Evolutionary conservation across 2,797 vertebrate species (phyloP).

Genomic region (Artibeus lituratus): DNA sequence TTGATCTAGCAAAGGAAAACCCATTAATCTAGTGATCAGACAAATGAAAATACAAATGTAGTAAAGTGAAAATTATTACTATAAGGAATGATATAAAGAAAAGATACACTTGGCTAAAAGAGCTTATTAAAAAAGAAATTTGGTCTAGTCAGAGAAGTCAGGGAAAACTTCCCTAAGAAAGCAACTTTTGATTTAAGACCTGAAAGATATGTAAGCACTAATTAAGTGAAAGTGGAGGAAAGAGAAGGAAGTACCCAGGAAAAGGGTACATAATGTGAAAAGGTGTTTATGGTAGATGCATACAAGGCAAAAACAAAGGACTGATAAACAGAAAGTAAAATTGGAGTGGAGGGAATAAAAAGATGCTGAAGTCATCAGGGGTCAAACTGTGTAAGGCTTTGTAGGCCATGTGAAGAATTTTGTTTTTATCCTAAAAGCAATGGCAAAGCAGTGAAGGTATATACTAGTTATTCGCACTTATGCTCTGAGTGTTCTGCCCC

Average conservation of each 20-base stretch:
- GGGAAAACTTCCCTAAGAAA: not conserved
- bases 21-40: not conserved
- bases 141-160: slow-evolving; percentile 19
- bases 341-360: not conserved
- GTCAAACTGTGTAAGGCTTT: not conserved
- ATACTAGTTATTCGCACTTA: not conserved
- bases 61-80: not conserved
- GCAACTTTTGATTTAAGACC: not conserved
- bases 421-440: slow-evolving; percentile 2
- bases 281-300: not conserved
- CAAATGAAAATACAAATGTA: not conserved
- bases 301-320: not conserved
- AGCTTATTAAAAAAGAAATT: not conserved
- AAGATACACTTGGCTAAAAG: not conserved
- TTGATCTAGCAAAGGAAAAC: not conserved
- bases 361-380: not conserved
- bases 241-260: not conserved
- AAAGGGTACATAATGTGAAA: not conserved
- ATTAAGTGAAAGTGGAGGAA: not conserved
- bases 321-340: not conserved
- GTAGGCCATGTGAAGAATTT: not conserved
- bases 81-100: slow-evolving; percentile 7
- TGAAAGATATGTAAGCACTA: slow-evolving; percentile 10
- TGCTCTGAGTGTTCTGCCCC: not conserved
- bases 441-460: not conserved